phyloP scores from a whole-genome alignment of 2,888 invertebrate genomes.

The Ypsolopha sequella region DNA sequence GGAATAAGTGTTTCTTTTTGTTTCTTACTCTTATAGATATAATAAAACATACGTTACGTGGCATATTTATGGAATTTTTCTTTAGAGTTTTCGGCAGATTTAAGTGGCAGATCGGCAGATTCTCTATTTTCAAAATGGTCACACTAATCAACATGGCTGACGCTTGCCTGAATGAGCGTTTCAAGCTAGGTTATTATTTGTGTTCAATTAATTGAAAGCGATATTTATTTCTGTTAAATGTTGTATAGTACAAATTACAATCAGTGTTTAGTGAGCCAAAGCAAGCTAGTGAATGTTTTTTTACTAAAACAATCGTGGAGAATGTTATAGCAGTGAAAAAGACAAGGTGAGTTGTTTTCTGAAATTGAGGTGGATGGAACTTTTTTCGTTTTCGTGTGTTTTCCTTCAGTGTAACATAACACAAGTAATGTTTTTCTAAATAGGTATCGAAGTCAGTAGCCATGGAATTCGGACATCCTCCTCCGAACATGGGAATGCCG shows the following conservation, averaged over 20 bases:
- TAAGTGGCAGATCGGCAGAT: no score
- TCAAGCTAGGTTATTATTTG: no score
- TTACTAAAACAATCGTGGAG: slow-evolving; percentile 32
- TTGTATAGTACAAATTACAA: background rate
- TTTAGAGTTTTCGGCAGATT: no score
- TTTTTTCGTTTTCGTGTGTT: slow-evolving; percentile 3
- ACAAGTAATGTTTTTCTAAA: slow-evolving; percentile 39
- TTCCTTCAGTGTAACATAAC: background rate
- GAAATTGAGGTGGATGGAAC: background rate
- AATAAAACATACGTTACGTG: no score
- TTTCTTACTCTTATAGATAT: no score
- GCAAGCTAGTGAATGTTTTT: background rate
- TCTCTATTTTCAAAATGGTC: background rate
- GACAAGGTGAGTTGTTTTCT: slow-evolving; percentile 29
- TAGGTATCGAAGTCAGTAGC: slow-evolving; percentile 58
- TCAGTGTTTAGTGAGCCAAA: background rate
- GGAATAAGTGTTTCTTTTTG: no score
- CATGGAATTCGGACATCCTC: slow-evolving; percentile 65
- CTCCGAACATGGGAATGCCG: slow-evolving; percentile 55
- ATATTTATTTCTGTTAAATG: background rate
- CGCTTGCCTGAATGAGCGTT: slow-evolving; percentile 1
- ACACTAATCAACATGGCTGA: slow-evolving; percentile 5
- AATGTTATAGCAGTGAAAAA: slow-evolving; percentile 37
- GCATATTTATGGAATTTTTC: no score
- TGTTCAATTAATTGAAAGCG: no score